Evolutionary conservation across 2,888 invertebrate genomes (phyloP).

Genomic region (Lydus trimaculatus): DNA sequence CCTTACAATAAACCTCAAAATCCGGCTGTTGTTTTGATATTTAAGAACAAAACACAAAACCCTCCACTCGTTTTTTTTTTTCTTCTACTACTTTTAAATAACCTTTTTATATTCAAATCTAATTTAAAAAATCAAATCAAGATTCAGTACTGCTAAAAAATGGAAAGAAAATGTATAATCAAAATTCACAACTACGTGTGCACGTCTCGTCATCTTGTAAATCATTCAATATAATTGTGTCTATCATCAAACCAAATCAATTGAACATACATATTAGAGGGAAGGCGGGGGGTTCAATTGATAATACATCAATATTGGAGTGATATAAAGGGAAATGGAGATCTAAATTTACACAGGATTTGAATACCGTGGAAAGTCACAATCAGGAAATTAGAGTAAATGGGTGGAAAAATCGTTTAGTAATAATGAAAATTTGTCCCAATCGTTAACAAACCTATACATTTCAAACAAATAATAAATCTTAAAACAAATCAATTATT

Average conservation of each 20-base stretch:
- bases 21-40: conserved; percentile 8
- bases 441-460: background rate
- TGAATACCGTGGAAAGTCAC: background rate
- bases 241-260: conserved; percentile 12
- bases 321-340: conserved; percentile 4
- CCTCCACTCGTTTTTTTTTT: background rate
- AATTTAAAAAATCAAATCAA: background rate
- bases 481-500: background rate
- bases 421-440: background rate
- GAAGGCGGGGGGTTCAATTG: background rate
- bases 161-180: background rate
- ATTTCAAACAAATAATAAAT: background rate
- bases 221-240: conserved; percentile 13
- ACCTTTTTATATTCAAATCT: background rate
- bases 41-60: conserved; percentile 6
- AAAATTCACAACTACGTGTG: conserved; percentile 9
- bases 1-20: conserved; percentile 35
- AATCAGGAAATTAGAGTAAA: background rate
- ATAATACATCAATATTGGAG: conserved; percentile 4
- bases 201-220: background rate
- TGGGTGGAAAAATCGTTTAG: background rate
- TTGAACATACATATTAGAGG: conserved; percentile 12
- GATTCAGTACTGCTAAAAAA: background rate
- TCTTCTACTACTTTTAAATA: background rate
- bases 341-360: background rate